Percentiles rank a stretch among this genome's conserved stretches.
Evolutionary conservation across 2,888 invertebrate genomes (phyloP).

Genomic region (Sphecodes monilicornis): DNA sequence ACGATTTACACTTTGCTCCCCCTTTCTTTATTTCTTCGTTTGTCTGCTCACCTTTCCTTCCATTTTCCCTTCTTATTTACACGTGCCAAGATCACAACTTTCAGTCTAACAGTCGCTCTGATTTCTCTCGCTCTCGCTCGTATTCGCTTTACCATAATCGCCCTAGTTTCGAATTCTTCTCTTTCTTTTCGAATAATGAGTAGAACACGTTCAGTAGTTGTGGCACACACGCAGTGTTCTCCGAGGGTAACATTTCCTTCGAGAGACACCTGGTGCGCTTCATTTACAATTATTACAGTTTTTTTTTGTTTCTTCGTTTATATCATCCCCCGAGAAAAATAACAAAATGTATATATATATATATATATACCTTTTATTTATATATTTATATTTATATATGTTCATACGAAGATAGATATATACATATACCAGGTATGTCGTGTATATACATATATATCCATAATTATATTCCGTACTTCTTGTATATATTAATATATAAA

Average conservation of each 20-base stretch:
- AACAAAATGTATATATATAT: conserved; percentile 78
- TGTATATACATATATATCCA: conserved; percentile 80
- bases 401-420: conserved; percentile 73
- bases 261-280: conserved; percentile 59
- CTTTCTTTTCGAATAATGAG: conserved; percentile 64
- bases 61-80: conserved; percentile 55
- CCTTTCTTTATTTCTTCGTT: conserved; percentile 16
- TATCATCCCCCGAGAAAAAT: conserved; percentile 77
- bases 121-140: conserved; percentile 42
- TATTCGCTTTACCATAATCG: not conserved
- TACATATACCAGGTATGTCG: conserved; percentile 70
- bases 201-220: conserved; percentile 74
- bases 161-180: not conserved
- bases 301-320: conserved; percentile 32
- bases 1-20: conserved; percentile 39
- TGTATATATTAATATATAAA: conserved; percentile 82
- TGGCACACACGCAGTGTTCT: not conserved
- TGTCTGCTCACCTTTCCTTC: conserved; percentile 21
- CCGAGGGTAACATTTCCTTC: not conserved
- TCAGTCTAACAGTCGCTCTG: conserved; percentile 77
- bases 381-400: conserved; percentile 67
- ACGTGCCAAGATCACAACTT: conserved; percentile 75
- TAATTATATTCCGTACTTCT: conserved; percentile 74
- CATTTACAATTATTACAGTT: conserved; percentile 74
- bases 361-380: conserved; percentile 31